Conservation (phyloP, 2,888 invertebrate species). For the Troides helena region DNA sequence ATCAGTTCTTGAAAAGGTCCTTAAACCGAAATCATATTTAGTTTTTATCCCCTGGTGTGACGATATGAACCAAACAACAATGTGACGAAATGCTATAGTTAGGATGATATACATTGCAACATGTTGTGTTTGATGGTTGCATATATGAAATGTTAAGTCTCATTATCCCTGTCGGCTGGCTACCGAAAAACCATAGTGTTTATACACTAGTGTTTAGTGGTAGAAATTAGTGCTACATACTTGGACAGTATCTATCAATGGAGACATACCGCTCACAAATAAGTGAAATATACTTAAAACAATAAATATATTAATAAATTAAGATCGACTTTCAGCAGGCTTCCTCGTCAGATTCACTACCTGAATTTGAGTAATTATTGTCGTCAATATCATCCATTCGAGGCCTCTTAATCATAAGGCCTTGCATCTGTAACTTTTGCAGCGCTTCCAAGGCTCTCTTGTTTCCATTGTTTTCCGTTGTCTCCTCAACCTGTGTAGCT, state of each 20-base stretch:
- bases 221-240: no score
- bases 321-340: conserved; percentile 27
- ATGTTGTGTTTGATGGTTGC: neutral
- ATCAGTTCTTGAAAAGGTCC: neutral
- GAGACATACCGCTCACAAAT: no score
- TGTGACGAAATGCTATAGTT: no score
- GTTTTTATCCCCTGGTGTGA: no score
- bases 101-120: neutral
- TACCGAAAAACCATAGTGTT: no score
- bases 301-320: no score
- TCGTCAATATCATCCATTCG: conserved; percentile 53
- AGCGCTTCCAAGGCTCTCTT: conserved; percentile 67
- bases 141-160: neutral
- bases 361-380: conserved; percentile 48
- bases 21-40: no score
- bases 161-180: neutral
- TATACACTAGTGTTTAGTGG: no score
- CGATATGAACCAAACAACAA: no score
- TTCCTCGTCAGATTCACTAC: conserved; percentile 46
- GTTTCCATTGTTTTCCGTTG: conserved; percentile 50
- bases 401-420: conserved; percentile 70
- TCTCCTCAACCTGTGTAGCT: conserved; percentile 55
- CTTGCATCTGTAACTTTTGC: conserved; percentile 69
- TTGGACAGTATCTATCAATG: no score
- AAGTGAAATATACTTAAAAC: no score